A percentile compares a stretch with the other conserved stretches of the same genome.
Conservation (phyloP, 2,113 vertebrate genomes). For the Galbula dea region DNA sequence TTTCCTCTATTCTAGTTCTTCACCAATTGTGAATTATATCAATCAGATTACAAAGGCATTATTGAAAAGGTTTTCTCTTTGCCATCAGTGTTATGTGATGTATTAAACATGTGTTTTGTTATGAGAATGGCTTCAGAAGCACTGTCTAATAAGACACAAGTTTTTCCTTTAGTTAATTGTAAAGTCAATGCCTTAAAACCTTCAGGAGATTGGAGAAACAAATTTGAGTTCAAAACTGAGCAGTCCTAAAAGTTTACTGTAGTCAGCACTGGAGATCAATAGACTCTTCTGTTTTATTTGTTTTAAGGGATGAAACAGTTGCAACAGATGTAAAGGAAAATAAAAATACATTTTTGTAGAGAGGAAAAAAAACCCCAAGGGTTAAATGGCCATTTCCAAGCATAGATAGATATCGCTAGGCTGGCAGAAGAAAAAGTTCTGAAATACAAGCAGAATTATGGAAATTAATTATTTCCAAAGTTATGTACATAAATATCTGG, state of each 20-base stretch:
- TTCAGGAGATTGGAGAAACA: constrained; percentile 2
- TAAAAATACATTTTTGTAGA: neutral
- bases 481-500: neutral
- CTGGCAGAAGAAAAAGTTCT: neutral
- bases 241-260: constrained; percentile 16
- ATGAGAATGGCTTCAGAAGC: neutral
- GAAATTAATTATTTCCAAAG: constrained; percentile 13
- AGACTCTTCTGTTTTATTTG: neutral
- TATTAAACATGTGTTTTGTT: constrained; percentile 3
- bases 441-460: neutral
- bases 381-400: neutral
- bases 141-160: neutral
- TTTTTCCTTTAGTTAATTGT: neutral
- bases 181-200: constrained; percentile 17
- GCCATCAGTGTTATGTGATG: neutral
- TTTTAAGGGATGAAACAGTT: neutral
- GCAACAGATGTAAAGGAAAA: neutral
- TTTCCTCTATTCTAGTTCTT: neutral
- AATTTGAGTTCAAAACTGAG: neutral
- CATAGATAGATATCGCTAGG: neutral
- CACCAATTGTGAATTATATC: neutral
- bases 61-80: neutral
- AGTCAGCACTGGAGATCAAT: constrained; percentile 27
- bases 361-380: fast-evolving
- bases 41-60: neutral